Evolutionary conservation across 2,113 vertebrate species (phyloP).

Genomic region (Cyprinodon tularosa): DNA sequence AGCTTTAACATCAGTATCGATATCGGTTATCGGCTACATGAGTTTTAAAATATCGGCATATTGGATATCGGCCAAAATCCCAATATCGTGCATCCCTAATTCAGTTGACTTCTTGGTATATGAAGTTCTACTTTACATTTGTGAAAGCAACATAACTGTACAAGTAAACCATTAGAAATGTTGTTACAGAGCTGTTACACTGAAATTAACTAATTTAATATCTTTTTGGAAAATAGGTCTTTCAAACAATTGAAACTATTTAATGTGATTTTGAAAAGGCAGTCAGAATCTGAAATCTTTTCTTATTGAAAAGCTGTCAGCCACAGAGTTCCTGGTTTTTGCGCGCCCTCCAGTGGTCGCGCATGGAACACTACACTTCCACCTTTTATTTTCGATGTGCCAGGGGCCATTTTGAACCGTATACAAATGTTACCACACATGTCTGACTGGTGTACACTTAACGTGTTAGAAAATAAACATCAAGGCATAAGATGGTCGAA

Average conservation of each 20-base stretch:
- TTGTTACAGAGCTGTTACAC: background rate
- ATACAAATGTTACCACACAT: constrained; percentile 47
- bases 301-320: background rate
- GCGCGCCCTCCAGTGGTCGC: constrained; percentile 63
- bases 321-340: constrained; percentile 30
- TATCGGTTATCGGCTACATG: no score
- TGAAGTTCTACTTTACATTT: no score
- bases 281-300: fast-evolving
- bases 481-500: constrained; percentile 9
- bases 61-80: no score
- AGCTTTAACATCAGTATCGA: no score
- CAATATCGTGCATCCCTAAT: no score
- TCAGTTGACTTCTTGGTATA: no score
- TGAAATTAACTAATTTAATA: background rate
- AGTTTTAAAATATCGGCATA: no score
- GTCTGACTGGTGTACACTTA: constrained; percentile 32
- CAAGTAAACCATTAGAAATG: background rate
- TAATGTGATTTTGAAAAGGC: background rate
- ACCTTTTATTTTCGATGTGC: constrained; percentile 43
- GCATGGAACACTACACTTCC: constrained; percentile 14
- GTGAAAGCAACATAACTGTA: background rate
- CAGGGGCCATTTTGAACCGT: constrained; percentile 81
- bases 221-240: background rate
- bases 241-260: no score
- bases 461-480: constrained; percentile 50